phyloP scores from a whole-genome alignment of 2,113 vertebrate genomes.

The Phrynosoma platyrhinos region DNA sequence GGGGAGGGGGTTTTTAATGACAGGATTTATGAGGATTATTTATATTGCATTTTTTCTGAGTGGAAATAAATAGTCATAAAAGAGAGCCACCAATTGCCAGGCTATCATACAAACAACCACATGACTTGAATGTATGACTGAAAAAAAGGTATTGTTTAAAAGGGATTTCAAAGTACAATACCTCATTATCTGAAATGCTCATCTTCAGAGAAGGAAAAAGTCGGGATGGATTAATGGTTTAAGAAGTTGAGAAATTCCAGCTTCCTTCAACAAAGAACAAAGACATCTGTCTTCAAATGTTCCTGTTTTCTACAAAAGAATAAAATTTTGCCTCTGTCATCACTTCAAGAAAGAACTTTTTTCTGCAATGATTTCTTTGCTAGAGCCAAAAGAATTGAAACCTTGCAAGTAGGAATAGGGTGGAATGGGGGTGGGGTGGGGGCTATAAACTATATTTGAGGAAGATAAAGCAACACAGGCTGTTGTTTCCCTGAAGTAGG shows the following conservation, averaged over 20 bases:
- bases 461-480: slow-evolving; percentile 30
- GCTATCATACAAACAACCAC: slow-evolving; percentile 66
- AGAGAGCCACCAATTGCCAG: slow-evolving; percentile 57
- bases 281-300: slow-evolving; percentile 69
- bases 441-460: slow-evolving; percentile 15
- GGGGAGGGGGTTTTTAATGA: not conserved
- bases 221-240: slow-evolving; percentile 66
- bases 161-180: slow-evolving; percentile 67
- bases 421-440: not conserved
- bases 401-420: slow-evolving; percentile 30
- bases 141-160: slow-evolving; percentile 66
- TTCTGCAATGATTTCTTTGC: slow-evolving; percentile 49
- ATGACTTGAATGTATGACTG: slow-evolving; percentile 47
- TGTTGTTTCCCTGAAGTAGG: slow-evolving; percentile 61
- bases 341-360: slow-evolving; percentile 61
- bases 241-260: slow-evolving; percentile 46
- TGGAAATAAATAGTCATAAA: slow-evolving; percentile 74
- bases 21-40: slow-evolving; percentile 14
- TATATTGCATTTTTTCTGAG: slow-evolving; percentile 37
- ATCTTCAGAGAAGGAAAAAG: slow-evolving; percentile 65
- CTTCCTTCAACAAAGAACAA: slow-evolving; percentile 67
- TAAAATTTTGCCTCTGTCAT: slow-evolving; percentile 74
- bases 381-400: slow-evolving; percentile 58
- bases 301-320: slow-evolving; percentile 72
- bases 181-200: slow-evolving; percentile 61